phyloP scores from a whole-genome alignment of 2,888 invertebrate genomes.

The Gastracanthus pulcherrimus region DNA sequence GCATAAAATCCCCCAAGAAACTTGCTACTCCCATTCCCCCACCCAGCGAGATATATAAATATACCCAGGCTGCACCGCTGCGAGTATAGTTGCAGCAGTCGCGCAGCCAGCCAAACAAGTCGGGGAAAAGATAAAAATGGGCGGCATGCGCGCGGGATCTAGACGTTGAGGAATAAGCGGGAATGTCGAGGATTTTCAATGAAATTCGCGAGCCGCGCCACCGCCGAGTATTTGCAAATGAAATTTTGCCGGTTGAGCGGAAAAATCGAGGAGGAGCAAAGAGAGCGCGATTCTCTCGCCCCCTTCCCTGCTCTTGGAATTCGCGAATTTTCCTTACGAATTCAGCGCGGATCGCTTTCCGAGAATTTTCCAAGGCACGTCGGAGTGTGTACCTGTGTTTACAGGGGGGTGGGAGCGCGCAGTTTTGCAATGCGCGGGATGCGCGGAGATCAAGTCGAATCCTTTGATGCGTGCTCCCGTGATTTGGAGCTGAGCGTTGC shows the following conservation, averaged over 20 bases:
- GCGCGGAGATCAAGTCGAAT: slow-evolving; percentile 29
- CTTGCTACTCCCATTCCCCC: no score
- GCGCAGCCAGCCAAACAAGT: neutral
- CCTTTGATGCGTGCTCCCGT: slow-evolving; percentile 9
- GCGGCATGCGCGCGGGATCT: slow-evolving; percentile 42
- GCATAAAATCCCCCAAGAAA: no score
- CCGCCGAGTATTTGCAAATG: slow-evolving; percentile 52
- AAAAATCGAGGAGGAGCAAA: slow-evolving; percentile 48
- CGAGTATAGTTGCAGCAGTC: no score
- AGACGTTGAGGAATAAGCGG: slow-evolving; percentile 54
- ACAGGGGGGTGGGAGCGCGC: neutral
- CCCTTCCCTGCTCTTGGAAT: slow-evolving; percentile 1
- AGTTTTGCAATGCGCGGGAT: no score
- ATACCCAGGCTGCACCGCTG: no score
- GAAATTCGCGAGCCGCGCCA: slow-evolving; percentile 35
- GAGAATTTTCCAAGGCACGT: neutral
- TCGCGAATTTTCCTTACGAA: slow-evolving; percentile 46
- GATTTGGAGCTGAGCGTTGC: no score
- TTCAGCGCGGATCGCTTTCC: slow-evolving; percentile 42
- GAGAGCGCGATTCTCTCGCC: neutral
- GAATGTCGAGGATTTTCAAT: slow-evolving; percentile 54
- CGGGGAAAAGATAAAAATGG: slow-evolving; percentile 35
- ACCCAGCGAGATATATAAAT: slow-evolving; percentile 13
- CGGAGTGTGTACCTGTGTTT: slow-evolving; percentile 11
- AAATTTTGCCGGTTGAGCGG: slow-evolving; percentile 52